A percentile compares a stretch with the other conserved stretches of the same genome.
Evolutionary conservation across 2,888 invertebrate genomes (phyloP).

Genomic region (Drosophila villosipedis): DNA sequence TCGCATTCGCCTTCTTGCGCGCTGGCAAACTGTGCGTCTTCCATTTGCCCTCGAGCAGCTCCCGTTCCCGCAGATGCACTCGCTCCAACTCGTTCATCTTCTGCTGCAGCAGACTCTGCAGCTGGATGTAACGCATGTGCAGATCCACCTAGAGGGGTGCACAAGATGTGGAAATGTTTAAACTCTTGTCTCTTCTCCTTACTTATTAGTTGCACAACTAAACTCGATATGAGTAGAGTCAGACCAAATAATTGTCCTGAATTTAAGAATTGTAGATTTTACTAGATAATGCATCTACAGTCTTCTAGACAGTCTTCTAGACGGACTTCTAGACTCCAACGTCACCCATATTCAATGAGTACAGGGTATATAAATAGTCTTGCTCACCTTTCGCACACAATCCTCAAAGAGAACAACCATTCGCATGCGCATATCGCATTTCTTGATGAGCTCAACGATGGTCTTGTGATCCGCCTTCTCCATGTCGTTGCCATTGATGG

Average conservation of each 20-base stretch:
- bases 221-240: too few species aligned
- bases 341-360: too few species aligned
- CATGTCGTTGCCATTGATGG: slow-evolving; percentile 98
- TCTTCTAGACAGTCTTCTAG: too few species aligned
- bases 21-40: slow-evolving; percentile 95
- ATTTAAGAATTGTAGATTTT: not conserved
- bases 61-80: slow-evolving; percentile 92
- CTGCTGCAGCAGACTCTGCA: slow-evolving; percentile 93
- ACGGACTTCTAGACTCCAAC: too few species aligned
- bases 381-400: slow-evolving; percentile 93
- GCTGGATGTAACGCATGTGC: slow-evolving; percentile 95
- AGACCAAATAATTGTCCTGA: too few species aligned
- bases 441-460: slow-evolving; percentile 95
- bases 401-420: slow-evolving; percentile 99
- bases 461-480: slow-evolving; percentile 97
- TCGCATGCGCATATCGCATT: slow-evolving; percentile 95
- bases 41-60: slow-evolving; percentile 94
- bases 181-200: not conserved
- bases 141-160: slow-evolving; percentile 88
- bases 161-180: not conserved
- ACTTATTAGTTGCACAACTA: not conserved
- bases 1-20: slow-evolving; percentile 90
- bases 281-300: too few species aligned
- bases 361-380: not conserved
- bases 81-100: slow-evolving; percentile 94